Conservation (phyloP, 2,888 invertebrate species). For the Hypomecis punctinalis region DNA sequence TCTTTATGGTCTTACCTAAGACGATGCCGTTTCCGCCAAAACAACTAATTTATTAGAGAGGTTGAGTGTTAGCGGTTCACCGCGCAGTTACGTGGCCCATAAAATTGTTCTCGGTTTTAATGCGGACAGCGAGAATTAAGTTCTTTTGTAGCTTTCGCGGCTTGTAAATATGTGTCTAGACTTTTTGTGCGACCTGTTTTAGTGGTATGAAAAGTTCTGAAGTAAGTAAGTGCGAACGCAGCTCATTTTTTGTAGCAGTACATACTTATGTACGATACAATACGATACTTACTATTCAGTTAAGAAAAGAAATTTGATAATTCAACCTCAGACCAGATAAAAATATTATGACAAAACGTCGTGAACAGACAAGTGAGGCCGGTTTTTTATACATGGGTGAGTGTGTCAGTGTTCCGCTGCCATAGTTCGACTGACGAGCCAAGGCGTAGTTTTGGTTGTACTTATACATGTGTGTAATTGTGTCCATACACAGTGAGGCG, state of each 20-base stretch:
- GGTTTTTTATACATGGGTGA: too few species aligned
- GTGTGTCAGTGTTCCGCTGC: too few species aligned
- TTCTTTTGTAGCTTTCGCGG: conserved; percentile 17
- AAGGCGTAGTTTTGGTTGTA: too few species aligned
- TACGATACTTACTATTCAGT: too few species aligned
- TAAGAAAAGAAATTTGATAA: too few species aligned
- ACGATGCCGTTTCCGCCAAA: conserved; percentile 63
- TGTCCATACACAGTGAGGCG: too few species aligned
- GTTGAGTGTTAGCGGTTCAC: conserved; percentile 53
- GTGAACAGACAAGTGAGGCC: too few species aligned
- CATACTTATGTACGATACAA: too few species aligned
- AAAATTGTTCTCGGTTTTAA: conserved; percentile 47
- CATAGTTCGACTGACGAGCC: too few species aligned
- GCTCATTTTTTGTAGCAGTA: background rate
- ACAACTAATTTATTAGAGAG: conserved; percentile 67
- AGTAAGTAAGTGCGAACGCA: background rate
- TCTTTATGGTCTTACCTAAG: conserved; percentile 65
- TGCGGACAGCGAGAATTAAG: conserved; percentile 26
- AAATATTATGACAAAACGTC: too few species aligned
- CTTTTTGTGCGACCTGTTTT: background rate
- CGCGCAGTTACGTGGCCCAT: conserved; percentile 51
- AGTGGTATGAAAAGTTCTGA: background rate
- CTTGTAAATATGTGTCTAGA: conserved; percentile 6
- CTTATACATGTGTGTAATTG: too few species aligned
- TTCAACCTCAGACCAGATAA: too few species aligned